Percentiles rank a stretch among this genome's conserved stretches.
Evolutionary conservation across 2,888 invertebrate species (phyloP).

Genomic region (Clitarchus hookeri): DNA sequence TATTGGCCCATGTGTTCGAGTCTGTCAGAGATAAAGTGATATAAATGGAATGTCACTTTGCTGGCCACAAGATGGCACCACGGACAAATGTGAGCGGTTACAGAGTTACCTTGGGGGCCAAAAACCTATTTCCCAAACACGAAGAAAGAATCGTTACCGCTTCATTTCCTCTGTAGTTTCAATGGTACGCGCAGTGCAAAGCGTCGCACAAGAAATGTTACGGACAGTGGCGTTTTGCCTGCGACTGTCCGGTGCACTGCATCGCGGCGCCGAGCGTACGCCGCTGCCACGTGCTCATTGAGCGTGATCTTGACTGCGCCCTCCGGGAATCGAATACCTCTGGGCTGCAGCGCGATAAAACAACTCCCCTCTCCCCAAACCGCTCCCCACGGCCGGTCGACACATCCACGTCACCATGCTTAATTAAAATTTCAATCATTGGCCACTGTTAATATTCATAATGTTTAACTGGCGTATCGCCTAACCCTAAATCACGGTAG

Average conservation of each 20-base stretch:
- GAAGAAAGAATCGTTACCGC: too few relatives aligned
- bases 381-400: too few relatives aligned
- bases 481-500: background rate
- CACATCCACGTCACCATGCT: background rate
- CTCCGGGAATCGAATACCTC: constrained; percentile 19
- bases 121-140: too few relatives aligned
- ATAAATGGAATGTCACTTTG: too few relatives aligned
- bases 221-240: background rate
- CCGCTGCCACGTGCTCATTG: background rate
- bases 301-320: constrained; percentile 1
- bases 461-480: constrained; percentile 23
- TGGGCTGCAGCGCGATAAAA: constrained; percentile 15
- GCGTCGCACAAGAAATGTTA: background rate
- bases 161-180: too few relatives aligned
- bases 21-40: too few relatives aligned
- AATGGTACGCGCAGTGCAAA: too few relatives aligned
- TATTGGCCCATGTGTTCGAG: too few relatives aligned
- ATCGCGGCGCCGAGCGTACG: background rate
- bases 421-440: constrained; percentile 23
- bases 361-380: background rate
- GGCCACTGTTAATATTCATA: constrained; percentile 23
- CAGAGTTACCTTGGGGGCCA: too few relatives aligned
- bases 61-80: too few relatives aligned
- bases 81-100: too few relatives aligned
- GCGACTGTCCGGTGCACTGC: background rate